Conservation (phyloP, 2,888 invertebrate genomes). For the Scaptomyza polygonia region DNA sequence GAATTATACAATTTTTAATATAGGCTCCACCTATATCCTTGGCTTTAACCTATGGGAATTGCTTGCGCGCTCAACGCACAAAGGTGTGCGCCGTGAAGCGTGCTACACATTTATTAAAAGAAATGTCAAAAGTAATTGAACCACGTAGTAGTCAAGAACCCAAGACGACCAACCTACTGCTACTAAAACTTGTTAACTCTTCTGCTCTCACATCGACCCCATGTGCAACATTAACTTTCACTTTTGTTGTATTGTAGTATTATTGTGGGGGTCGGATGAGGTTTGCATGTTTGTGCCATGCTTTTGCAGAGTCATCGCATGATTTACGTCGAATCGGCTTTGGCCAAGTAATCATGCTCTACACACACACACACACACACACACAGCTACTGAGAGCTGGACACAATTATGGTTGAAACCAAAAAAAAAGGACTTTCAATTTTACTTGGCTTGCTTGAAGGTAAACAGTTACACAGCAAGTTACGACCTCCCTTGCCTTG, state of each 20-base stretch:
- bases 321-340: constrained; percentile 72
- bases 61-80: background rate
- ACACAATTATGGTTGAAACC: constrained; percentile 64
- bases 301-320: constrained; percentile 75
- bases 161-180: background rate
- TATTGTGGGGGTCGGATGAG: constrained; percentile 5
- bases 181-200: constrained; percentile 57
- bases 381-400: constrained; percentile 25
- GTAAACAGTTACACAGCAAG: constrained; percentile 63
- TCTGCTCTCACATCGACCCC: constrained; percentile 30
- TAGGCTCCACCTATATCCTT: background rate
- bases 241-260: constrained; percentile 18
- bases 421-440: constrained; percentile 73
- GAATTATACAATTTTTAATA: background rate
- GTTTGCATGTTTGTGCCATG: constrained; percentile 55
- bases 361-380: constrained; percentile 40
- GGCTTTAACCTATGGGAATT: background rate
- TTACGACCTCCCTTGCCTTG: background rate
- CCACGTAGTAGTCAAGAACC: constrained; percentile 61
- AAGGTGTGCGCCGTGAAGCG: constrained; percentile 34
- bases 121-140: constrained; percentile 74
- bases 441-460: constrained; percentile 68
- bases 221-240: constrained; percentile 75
- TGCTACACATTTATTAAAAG: constrained; percentile 64
- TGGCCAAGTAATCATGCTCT: constrained; percentile 69